phyloP scores from a whole-genome alignment of 2,888 invertebrate species.

The Nomada fabriciana region DNA sequence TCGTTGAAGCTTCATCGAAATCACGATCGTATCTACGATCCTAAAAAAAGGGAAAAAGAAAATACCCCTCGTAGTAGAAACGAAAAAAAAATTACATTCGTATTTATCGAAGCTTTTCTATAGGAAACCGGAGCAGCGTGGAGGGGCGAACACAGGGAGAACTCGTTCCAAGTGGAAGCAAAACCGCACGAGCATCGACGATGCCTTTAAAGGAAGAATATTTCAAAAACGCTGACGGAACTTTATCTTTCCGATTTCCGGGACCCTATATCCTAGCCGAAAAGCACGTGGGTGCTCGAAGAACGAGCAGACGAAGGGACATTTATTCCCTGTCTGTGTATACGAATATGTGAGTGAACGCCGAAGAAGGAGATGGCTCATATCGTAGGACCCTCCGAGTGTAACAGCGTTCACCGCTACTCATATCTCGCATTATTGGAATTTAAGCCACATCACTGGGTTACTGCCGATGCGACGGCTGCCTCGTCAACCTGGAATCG shows the following conservation, averaged over 20 bases:
- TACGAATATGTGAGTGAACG: conserved; percentile 15
- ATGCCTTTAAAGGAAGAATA: conserved; percentile 62
- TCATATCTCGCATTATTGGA: conserved; percentile 78
- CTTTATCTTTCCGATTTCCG: conserved; percentile 68
- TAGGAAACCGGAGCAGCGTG: not conserved
- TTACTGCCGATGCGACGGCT: not conserved
- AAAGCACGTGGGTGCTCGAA: conserved; percentile 20
- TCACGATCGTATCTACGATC: not conserved
- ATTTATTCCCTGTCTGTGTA: not conserved
- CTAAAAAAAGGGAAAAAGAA: no score
- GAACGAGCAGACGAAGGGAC: conserved; percentile 38
- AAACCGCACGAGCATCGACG: conserved; percentile 15
- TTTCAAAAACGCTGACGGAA: conserved; percentile 74
- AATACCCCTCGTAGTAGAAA: not conserved
- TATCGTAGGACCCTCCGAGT: conserved; percentile 59
- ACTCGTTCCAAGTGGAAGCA: conserved; percentile 7
- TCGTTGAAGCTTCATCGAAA: not conserved
- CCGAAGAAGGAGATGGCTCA: conserved; percentile 60
- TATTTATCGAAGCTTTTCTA: not conserved
- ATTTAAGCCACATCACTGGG: conserved; percentile 65
- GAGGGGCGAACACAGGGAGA: not conserved
- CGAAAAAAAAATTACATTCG: not conserved
- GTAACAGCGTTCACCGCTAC: conserved; percentile 58
- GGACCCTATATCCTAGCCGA: conserved; percentile 48
- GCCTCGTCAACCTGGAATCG: conserved; percentile 43